Conservation (phyloP, 2,888 invertebrate species). For the Xanthia togata region DNA sequence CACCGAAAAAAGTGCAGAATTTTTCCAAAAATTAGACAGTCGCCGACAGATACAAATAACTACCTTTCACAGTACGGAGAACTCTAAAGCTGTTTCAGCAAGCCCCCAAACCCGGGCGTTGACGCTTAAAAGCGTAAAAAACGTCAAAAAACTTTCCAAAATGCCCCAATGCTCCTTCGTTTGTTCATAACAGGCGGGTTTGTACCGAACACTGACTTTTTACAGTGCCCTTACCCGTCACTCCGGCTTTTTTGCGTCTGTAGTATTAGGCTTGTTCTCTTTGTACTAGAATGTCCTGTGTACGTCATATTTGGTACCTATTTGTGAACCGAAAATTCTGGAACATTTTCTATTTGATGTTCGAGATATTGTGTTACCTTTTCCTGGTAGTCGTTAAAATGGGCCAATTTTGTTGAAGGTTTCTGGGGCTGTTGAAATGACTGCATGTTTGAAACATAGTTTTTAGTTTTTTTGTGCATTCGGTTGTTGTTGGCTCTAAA, state of each 20-base stretch:
- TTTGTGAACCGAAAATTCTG: constrained; percentile 22
- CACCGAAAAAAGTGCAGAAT: constrained; percentile 16
- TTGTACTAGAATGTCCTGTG: constrained; percentile 34
- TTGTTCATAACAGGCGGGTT: constrained; percentile 67
- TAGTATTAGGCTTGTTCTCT: constrained; percentile 51
- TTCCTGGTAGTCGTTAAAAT: neutral
- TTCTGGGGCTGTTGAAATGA: neutral
- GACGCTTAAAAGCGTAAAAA: constrained; percentile 63
- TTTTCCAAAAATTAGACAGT: constrained; percentile 32
- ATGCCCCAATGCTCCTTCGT: constrained; percentile 57
- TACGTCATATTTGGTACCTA: constrained; percentile 30
- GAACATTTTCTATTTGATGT: constrained; percentile 14
- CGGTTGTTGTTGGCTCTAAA: neutral
- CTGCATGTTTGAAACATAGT: neutral
- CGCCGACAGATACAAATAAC: constrained; percentile 31
- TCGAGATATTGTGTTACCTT: constrained; percentile 1
- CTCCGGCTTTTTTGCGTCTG: constrained; percentile 54
- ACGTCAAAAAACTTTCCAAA: constrained; percentile 27
- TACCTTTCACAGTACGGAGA: constrained; percentile 5
- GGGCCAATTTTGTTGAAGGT: neutral
- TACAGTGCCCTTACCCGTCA: constrained; percentile 59
- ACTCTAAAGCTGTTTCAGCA: constrained; percentile 32
- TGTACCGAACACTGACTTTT: constrained; percentile 63
- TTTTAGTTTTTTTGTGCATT: neutral
- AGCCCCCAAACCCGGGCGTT: constrained; percentile 39